phyloP scores from a whole-genome alignment of 2,888 invertebrate species.

The Platycnemis pennipes region DNA sequence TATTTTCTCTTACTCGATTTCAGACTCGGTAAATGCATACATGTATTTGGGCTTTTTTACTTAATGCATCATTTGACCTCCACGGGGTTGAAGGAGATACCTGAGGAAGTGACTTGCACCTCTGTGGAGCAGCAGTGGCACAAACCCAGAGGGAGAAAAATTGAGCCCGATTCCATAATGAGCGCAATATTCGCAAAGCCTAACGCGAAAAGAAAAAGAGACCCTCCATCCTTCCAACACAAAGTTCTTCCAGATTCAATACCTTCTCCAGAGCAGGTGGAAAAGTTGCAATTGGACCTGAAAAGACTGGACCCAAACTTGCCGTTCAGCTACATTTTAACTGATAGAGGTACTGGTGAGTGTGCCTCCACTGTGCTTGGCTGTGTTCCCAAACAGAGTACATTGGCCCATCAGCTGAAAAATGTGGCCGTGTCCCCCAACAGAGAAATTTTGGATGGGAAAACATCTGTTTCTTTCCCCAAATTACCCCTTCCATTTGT shows the following conservation, averaged over 20 bases:
- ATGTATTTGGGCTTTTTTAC: not conserved
- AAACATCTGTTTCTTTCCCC: too few relatives aligned
- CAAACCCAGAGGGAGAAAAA: slow-evolving; percentile 35
- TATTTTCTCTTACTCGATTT: too few relatives aligned
- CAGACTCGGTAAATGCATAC: slow-evolving; percentile 30
- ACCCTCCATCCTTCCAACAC: not conserved
- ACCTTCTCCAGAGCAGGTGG: too few relatives aligned
- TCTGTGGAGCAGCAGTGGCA: slow-evolving; percentile 45
- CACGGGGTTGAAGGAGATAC: not conserved
- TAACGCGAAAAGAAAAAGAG: slow-evolving; percentile 33
- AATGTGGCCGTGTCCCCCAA: not conserved
- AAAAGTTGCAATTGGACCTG: too few relatives aligned
- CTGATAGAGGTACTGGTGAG: too few relatives aligned
- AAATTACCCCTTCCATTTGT: too few relatives aligned
- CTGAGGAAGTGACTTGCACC: slow-evolving; percentile 13
- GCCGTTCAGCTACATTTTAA: too few relatives aligned
- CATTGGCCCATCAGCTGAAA: not conserved
- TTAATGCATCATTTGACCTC: not conserved
- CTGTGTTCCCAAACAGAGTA: not conserved
- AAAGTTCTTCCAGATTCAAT: too few relatives aligned
- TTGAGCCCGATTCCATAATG: slow-evolving; percentile 21
- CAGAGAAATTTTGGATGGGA: not conserved
- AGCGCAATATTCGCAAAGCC: slow-evolving; percentile 26
- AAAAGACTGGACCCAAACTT: too few relatives aligned
- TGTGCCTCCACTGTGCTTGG: not conserved